Percentiles rank a stretch among this genome's conserved stretches.
Conservation (phyloP, 1,140 invertebrate species). For the Pteromalus puparum region DNA sequence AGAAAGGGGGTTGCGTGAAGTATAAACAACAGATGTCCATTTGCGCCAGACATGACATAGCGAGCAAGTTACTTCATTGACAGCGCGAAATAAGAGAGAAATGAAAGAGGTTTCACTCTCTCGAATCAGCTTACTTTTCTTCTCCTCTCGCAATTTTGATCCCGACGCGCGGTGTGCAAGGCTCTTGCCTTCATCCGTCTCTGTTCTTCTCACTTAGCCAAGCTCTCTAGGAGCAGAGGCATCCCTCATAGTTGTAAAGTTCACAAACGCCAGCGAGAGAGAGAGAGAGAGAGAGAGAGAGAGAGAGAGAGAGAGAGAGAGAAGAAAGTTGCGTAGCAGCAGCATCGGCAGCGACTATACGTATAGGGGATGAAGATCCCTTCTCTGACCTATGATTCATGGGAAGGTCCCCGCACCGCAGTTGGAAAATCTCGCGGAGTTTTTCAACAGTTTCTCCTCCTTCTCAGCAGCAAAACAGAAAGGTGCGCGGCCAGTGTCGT, state of each 20-base stretch:
- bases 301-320: not conserved
- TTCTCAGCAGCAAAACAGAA: not conserved
- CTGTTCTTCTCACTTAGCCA: too few species aligned
- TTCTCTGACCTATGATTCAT: conserved; percentile 9
- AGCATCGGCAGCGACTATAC: not conserved
- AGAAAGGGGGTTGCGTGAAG: too few species aligned
- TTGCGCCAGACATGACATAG: too few species aligned
- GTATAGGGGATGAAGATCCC: not conserved
- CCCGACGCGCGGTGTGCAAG: not conserved
- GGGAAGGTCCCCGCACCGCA: not conserved
- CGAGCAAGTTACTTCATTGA: too few species aligned
- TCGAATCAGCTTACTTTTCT: not conserved
- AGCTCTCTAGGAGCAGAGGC: not conserved
- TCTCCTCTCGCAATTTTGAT: not conserved
- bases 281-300: too few species aligned
- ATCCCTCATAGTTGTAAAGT: conserved; percentile 29
- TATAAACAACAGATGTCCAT: too few species aligned
- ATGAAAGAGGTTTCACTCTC: too few species aligned
- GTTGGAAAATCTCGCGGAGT: conserved; percentile 18
- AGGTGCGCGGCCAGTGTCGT: not conserved
- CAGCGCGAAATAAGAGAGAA: too few species aligned
- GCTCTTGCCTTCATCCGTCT: not conserved
- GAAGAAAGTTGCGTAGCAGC: not conserved
- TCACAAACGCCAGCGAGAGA: not conserved
- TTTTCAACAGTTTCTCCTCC: not conserved